Evolutionary conservation across 64 coral and sea anemone species (phyloP).

Genomic region (Pocillopora damicornis): DNA sequence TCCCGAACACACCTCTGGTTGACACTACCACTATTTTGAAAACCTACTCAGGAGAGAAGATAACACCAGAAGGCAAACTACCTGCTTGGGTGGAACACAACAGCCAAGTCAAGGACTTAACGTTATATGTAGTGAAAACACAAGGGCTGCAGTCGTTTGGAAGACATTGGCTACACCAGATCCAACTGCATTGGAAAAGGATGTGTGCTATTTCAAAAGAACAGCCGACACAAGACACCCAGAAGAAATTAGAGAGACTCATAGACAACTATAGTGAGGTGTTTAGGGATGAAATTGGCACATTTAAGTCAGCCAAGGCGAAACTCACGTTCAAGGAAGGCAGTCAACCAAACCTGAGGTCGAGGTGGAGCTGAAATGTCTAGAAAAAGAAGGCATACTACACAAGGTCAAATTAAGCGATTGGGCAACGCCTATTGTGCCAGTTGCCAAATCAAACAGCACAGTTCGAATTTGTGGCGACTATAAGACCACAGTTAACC

Average conservation of each 20-base stretch:
- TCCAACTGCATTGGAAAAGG: slow-evolving; percentile 1
- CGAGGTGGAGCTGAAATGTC: slow-evolving; percentile 3
- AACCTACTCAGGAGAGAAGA: slow-evolving; percentile 36
- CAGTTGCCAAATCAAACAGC: not conserved
- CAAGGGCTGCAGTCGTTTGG: not conserved
- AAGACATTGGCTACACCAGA: slow-evolving; percentile 6
- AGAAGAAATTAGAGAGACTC: not conserved
- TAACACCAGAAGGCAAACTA: not conserved
- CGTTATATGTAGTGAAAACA: slow-evolving; percentile 13
- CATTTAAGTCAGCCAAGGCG: not conserved
- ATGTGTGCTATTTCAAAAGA: slow-evolving; percentile 13
- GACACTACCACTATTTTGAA: not conserved
- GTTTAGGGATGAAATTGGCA: slow-evolving; percentile 8
- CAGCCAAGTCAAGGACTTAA: not conserved
- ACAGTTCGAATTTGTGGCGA: not conserved
- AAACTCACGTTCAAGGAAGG: not conserved
- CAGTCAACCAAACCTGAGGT: slow-evolving; percentile 9
- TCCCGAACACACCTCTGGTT: not conserved
- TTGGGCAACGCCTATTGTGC: not conserved
- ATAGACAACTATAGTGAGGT: not conserved
- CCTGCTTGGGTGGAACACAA: slow-evolving; percentile 1
- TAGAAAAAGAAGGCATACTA: slow-evolving; percentile 14
- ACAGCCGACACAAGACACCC: not conserved
- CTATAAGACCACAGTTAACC: not conserved
- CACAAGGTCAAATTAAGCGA: not conserved